phyloP scores from a whole-genome alignment of 2,113 vertebrate species.

The Planiliza haematocheilus region DNA sequence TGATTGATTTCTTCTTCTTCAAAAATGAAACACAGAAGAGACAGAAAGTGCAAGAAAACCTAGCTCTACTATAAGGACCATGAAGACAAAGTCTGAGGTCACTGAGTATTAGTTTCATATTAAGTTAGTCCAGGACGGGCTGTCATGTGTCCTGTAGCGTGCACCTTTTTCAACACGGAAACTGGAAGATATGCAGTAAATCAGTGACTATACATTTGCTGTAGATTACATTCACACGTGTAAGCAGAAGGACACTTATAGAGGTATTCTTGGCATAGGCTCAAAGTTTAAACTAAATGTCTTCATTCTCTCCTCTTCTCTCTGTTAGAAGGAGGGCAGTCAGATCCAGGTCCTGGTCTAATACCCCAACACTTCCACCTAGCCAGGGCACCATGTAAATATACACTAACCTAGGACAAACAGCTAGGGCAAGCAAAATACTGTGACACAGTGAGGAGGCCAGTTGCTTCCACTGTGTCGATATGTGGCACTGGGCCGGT shows the following conservation, averaged over 20 bases:
- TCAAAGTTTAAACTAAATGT: constrained; percentile 1
- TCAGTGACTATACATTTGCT: constrained; percentile 26
- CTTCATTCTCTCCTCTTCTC: not conserved
- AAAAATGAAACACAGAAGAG: too few species aligned
- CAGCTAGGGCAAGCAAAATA: constrained; percentile 26
- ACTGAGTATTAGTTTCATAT: too few species aligned
- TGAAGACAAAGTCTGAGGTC: too few species aligned
- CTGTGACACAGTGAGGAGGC: constrained; percentile 8
- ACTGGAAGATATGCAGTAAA: constrained; percentile 1
- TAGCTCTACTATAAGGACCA: too few species aligned
- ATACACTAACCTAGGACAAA: constrained; percentile 7
- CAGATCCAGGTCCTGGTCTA: constrained; percentile 10
- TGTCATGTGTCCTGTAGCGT: not conserved
- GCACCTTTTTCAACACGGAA: constrained; percentile 6
- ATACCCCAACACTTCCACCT: not conserved
- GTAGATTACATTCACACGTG: constrained; percentile 59
- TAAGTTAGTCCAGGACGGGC: not conserved
- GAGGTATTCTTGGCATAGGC: constrained; percentile 67
- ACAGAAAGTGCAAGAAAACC: too few species aligned
- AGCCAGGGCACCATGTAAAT: constrained; percentile 11
- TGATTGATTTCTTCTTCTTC: too few species aligned
- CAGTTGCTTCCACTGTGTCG: constrained; percentile 7
- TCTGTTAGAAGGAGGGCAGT: not conserved
- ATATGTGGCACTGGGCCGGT: constrained; percentile 5
- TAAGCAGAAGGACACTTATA: constrained; percentile 57